phyloP scores from a whole-genome alignment of 1,140 invertebrate species.

The Hyposmocoma kahamanoa region DNA sequence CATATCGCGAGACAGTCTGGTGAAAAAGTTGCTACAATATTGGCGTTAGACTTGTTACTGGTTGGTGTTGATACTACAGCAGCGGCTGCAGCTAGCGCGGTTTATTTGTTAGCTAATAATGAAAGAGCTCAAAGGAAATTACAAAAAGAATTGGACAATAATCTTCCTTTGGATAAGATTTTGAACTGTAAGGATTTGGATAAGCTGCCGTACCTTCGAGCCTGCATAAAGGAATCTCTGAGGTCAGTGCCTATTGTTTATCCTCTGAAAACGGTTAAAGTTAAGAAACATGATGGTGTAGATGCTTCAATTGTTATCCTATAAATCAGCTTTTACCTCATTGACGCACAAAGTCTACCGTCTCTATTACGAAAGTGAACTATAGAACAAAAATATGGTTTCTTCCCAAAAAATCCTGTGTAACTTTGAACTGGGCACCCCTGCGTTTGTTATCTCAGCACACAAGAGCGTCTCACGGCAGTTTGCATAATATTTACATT shows the following conservation, averaged over 20 bases:
- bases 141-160: slow-evolving; percentile 79
- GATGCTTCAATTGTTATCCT: too few relatives aligned
- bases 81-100: slow-evolving; percentile 82
- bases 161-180: slow-evolving; percentile 74
- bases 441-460: slow-evolving; percentile 10
- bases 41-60: slow-evolving; percentile 88
- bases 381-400: too few relatives aligned
- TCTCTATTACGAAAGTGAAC: too few relatives aligned
- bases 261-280: neutral
- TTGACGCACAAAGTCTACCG: too few relatives aligned
- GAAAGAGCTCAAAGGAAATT: slow-evolving; percentile 82
- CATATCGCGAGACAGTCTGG: slow-evolving; percentile 43
- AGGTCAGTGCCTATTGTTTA: slow-evolving; percentile 78
- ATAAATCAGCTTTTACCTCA: too few relatives aligned
- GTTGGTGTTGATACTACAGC: slow-evolving; percentile 92
- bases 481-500: slow-evolving; percentile 32
- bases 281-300: too few relatives aligned
- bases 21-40: slow-evolving; percentile 80
- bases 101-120: slow-evolving; percentile 87
- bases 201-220: slow-evolving; percentile 85
- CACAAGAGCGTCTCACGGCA: slow-evolving; percentile 13
- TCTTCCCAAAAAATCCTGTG: too few relatives aligned
- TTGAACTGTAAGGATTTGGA: slow-evolving; percentile 80
- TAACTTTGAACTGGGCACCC: too few relatives aligned
- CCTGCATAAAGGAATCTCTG: slow-evolving; percentile 92